Evolutionary conservation across 2,888 invertebrate genomes (phyloP).

Genomic region (Falcaria lacertinaria): DNA sequence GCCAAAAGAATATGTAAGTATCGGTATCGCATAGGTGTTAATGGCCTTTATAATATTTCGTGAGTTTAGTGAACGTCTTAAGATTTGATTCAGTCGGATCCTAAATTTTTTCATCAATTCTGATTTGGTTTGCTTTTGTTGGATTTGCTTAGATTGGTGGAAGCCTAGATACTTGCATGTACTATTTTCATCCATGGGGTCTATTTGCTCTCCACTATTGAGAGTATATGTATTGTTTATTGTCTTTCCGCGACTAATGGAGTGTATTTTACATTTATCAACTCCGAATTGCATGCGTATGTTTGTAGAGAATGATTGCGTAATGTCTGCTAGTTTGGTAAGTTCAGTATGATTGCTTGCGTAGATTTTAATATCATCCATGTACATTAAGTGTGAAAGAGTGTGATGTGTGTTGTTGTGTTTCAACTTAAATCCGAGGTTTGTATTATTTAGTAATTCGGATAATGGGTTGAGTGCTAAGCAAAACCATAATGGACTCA

Average conservation of each 20-base stretch:
- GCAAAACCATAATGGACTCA: slow-evolving; percentile 7
- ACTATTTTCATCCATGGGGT: slow-evolving; percentile 1
- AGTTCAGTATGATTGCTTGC: not conserved
- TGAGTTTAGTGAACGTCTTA: slow-evolving; percentile 3
- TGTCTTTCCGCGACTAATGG: not conserved
- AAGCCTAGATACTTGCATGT: slow-evolving; percentile 9
- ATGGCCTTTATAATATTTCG: slow-evolving; percentile 15
- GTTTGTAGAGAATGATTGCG: slow-evolving; percentile 4
- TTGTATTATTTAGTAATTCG: not conserved
- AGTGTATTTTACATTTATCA: slow-evolving; percentile 6
- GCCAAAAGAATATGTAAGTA: slow-evolving; percentile 21
- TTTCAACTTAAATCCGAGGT: not conserved
- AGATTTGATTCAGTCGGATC: too few species aligned
- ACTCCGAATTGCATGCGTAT: slow-evolving; percentile 7
- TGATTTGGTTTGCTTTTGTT: too few species aligned
- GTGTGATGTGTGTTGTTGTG: not conserved
- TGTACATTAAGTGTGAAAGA: not conserved
- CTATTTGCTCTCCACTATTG: slow-evolving; percentile 1
- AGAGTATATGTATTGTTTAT: not conserved
- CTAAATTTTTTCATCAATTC: too few species aligned
- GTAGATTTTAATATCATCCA: not conserved
- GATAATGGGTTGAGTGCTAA: not conserved
- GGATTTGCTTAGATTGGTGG: not conserved
- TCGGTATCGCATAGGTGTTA: slow-evolving; percentile 17
- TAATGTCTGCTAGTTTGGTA: not conserved